These are phyloP conservation scores for Ditylenchus weischeri DNA, from an alignment of 2,888 invertebrate species.

Conservation along the genomic window DNA sequence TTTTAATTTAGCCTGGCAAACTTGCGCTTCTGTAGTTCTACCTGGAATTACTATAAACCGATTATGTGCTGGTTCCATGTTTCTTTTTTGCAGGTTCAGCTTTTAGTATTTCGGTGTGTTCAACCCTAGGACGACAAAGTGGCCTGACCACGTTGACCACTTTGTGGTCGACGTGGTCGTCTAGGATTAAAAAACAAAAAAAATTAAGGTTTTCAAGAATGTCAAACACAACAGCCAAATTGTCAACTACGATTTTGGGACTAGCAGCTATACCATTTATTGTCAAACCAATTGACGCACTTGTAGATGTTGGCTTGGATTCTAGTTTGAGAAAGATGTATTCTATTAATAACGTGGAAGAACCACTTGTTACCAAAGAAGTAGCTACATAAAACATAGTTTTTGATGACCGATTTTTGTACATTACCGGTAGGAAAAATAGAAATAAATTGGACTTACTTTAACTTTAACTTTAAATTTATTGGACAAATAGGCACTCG, in stretches of 20 bases:
- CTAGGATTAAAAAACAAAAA: background rate
- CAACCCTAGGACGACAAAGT: too few relatives aligned
- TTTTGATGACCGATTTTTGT: too few relatives aligned
- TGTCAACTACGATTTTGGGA: slow-evolving; percentile 68
- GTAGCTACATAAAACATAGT: too few relatives aligned
- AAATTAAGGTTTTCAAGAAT: slow-evolving; percentile 56
- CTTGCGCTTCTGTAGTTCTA: slow-evolving; percentile 80
- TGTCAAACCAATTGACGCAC: slow-evolving; percentile 80
- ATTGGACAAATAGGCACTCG: too few relatives aligned
- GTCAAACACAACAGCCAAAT: slow-evolving; percentile 65
- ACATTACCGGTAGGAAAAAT: too few relatives aligned
- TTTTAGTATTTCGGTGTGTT: too few relatives aligned
- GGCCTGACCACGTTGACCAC: too few relatives aligned
- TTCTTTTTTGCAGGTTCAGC: slow-evolving; percentile 34
- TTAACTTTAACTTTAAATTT: too few relatives aligned
- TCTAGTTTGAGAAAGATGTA: slow-evolving; percentile 40
- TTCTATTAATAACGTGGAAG: slow-evolving; percentile 23
- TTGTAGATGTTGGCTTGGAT: slow-evolving; percentile 64
- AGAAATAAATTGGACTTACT: too few relatives aligned
- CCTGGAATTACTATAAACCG: slow-evolving; percentile 87
- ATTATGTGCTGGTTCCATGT: slow-evolving; percentile 68
- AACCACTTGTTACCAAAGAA: background rate
- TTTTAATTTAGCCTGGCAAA: slow-evolving; percentile 73
- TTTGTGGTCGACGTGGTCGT: too few relatives aligned
- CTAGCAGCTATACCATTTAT: slow-evolving; percentile 83